Conservation (phyloP, 2,888 invertebrate species). For the Erebia epiphron region DNA sequence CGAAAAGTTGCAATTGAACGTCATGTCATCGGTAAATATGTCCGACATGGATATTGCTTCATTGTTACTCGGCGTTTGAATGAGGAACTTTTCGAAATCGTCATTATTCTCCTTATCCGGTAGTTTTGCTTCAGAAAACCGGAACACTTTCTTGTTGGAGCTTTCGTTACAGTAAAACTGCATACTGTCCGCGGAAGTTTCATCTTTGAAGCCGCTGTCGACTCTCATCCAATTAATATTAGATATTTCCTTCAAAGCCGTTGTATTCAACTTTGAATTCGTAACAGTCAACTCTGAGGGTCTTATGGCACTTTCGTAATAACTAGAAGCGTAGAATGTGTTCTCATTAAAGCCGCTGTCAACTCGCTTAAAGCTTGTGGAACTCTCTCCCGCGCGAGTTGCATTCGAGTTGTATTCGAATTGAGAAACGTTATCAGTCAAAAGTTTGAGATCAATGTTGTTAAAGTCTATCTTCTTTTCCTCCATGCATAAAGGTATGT, state of each 20-base stretch:
- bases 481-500: slow-evolving; percentile 66
- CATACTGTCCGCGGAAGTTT: slow-evolving; percentile 67
- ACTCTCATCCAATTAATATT: slow-evolving; percentile 75
- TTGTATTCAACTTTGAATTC: slow-evolving; percentile 54
- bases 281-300: slow-evolving; percentile 76
- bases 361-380: slow-evolving; percentile 67
- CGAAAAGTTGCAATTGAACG: slow-evolving; percentile 75
- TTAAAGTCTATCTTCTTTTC: slow-evolving; percentile 75
- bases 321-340: slow-evolving; percentile 74
- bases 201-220: slow-evolving; percentile 78
- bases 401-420: slow-evolving; percentile 55
- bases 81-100: slow-evolving; percentile 60
- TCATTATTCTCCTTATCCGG: slow-evolving; percentile 69
- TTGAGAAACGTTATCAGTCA: slow-evolving; percentile 70
- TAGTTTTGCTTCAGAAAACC: slow-evolving; percentile 59
- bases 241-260: slow-evolving; percentile 71
- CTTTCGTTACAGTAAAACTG: slow-evolving; percentile 63
- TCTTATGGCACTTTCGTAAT: slow-evolving; percentile 79
- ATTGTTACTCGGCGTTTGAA: slow-evolving; percentile 56
- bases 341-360: slow-evolving; percentile 77
- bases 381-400: slow-evolving; percentile 58
- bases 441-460: slow-evolving; percentile 74
- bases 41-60: slow-evolving; percentile 76
- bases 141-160: slow-evolving; percentile 52
- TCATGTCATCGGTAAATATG: slow-evolving; percentile 71